phyloP scores from a whole-genome alignment of 2,113 vertebrate species.

The Phalacrocorax pelagicus region DNA sequence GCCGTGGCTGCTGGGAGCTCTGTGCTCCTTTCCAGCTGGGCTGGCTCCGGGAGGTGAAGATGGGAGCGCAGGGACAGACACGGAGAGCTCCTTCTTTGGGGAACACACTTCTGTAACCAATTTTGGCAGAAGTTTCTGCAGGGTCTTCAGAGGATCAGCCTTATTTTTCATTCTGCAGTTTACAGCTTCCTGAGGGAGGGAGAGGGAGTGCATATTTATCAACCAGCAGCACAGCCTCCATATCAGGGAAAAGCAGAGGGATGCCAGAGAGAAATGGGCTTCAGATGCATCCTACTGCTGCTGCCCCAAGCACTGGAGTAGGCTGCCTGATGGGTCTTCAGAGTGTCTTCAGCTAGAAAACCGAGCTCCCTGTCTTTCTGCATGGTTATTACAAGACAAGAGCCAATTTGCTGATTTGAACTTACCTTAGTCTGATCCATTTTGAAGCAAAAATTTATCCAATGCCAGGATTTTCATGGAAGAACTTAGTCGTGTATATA shows the following conservation, averaged over 20 bases:
- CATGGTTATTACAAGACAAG: not conserved
- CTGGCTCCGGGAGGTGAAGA: not conserved
- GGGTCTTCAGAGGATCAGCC: not conserved
- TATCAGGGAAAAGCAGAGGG: not conserved
- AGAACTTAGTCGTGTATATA: not conserved
- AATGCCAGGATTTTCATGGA: not conserved
- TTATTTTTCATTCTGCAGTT: not conserved
- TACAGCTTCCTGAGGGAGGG: not conserved
- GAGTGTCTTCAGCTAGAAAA: not conserved
- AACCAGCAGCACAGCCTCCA: not conserved
- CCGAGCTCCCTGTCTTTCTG: not conserved
- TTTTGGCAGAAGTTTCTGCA: not conserved
- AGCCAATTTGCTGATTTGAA: not conserved
- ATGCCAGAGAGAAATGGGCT: not conserved
- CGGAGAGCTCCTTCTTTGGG: not conserved
- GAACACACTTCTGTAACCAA: not conserved
- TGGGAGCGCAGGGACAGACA: not conserved
- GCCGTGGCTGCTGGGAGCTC: not conserved
- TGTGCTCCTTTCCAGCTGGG: not conserved
- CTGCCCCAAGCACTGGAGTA: not conserved
- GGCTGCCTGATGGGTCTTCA: not conserved
- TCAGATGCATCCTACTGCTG: not conserved
- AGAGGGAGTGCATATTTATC: not conserved
- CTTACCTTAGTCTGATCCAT: not conserved
- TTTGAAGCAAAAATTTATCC: not conserved